phyloP scores from a whole-genome alignment of 2,797 vertebrate species.

The Chromis chromis region DNA sequence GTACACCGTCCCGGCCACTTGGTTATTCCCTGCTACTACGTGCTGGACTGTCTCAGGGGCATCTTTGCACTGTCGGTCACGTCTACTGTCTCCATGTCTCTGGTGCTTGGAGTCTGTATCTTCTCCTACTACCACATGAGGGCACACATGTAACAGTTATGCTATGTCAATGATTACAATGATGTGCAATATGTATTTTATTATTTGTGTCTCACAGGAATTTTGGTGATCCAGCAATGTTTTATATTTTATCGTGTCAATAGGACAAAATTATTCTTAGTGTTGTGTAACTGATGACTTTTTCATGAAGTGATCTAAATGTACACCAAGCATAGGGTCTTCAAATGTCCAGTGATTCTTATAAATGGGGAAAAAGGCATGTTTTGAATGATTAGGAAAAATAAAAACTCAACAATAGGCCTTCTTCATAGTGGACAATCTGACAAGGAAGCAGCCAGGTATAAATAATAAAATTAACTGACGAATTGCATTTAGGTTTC shows the following conservation, averaged over 20 bases:
- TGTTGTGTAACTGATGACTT: too few species aligned
- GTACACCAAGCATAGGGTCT: neutral
- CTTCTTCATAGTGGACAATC: neutral
- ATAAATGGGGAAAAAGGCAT: neutral
- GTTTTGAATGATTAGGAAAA: neutral
- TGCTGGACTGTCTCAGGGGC: too few species aligned
- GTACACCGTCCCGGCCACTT: too few species aligned
- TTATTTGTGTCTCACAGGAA: too few species aligned
- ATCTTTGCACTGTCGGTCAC: too few species aligned
- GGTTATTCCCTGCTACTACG: too few species aligned
- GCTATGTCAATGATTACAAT: neutral
- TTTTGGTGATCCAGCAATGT: neutral
- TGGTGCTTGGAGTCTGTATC: neutral
- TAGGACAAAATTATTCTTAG: neutral
- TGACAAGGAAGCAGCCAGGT: neutral
- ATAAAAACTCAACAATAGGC: neutral
- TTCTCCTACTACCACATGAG: conserved; percentile 50
- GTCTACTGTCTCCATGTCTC: too few species aligned
- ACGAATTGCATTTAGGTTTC: neutral
- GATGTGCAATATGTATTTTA: neutral
- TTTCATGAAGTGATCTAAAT: neutral
- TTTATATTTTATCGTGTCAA: neutral
- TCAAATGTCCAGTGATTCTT: neutral
- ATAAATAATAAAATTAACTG: neutral
- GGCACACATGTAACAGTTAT: conserved; percentile 34